Evolutionary conservation across 23 tunicate species (phyloP).

Genomic region (Ciona savignyi): DNA sequence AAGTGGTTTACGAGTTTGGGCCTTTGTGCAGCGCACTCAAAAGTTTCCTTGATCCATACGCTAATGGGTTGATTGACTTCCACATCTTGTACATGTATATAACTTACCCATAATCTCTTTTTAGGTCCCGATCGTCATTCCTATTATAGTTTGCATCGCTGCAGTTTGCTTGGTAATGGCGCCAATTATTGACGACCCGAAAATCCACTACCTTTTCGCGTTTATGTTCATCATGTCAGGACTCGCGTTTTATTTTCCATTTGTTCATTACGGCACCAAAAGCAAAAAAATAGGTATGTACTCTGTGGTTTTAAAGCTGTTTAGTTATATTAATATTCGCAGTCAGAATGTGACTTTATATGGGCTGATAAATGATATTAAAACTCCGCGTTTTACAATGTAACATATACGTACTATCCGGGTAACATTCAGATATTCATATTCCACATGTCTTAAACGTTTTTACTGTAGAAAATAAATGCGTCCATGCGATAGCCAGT

Average conservation of each 20-base stretch:
- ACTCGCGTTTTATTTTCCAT: slow-evolving; percentile 68
- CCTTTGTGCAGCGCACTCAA: no score
- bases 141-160: slow-evolving; percentile 59
- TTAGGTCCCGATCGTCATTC: slow-evolving; percentile 74
- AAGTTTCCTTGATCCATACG: no score
- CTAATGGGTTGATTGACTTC: not conserved
- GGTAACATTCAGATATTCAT: no score
- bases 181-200: slow-evolving; percentile 75
- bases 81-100: not conserved
- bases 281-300: slow-evolving; percentile 55
- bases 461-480: no score
- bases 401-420: no score
- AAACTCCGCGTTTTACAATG: no score
- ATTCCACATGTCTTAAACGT: no score
- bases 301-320: not conserved
- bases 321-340: not conserved
- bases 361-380: no score
- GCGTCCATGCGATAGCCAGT: no score
- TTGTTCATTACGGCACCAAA: slow-evolving; percentile 41
- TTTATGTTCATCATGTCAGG: slow-evolving; percentile 47
- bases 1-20: no score
- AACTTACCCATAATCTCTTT: slow-evolving; percentile 1
- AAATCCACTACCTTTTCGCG: slow-evolving; percentile 79
- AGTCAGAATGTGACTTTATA: no score
- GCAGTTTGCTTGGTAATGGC: slow-evolving; percentile 69